A percentile compares a stretch with the other conserved stretches of the same genome.
phyloP scores from a whole-genome alignment of 2,888 invertebrate species.

The Chromoteleia sp. region DNA sequence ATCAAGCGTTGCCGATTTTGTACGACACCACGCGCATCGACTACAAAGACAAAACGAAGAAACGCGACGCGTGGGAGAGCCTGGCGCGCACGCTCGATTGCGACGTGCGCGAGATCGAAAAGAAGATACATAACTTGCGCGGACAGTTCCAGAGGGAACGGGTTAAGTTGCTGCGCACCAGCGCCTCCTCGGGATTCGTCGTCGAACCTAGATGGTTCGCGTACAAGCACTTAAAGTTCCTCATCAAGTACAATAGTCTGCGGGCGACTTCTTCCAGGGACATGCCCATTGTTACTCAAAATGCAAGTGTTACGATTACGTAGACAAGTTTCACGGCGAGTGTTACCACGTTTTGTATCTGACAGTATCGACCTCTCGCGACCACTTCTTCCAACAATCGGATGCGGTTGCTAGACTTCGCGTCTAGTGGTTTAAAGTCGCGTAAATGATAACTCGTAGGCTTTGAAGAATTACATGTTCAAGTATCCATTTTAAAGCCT shows the following conservation, averaged over 20 bases:
- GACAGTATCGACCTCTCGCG: slow-evolving; percentile 3
- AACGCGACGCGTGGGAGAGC: slow-evolving; percentile 54
- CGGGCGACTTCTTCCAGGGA: slow-evolving; percentile 32
- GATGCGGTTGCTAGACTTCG: too few relatives aligned
- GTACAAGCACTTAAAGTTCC: slow-evolving; percentile 62
- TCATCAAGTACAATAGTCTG: slow-evolving; percentile 54
- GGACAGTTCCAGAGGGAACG: slow-evolving; percentile 63
- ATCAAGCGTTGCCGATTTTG: slow-evolving; percentile 55
- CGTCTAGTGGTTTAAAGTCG: too few relatives aligned
- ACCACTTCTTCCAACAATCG: not conserved
- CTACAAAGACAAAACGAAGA: slow-evolving; percentile 61
- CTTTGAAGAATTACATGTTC: too few relatives aligned
- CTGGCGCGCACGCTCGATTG: slow-evolving; percentile 58
- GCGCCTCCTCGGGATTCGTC: slow-evolving; percentile 57
- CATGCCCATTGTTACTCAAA: slow-evolving; percentile 29
- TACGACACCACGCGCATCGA: slow-evolving; percentile 65
- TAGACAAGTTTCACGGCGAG: too few relatives aligned
- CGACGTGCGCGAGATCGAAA: slow-evolving; percentile 61
- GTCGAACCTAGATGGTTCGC: slow-evolving; percentile 66
- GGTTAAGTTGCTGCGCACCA: slow-evolving; percentile 48
- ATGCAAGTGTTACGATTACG: slow-evolving; percentile 47
- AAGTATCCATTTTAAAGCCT: too few relatives aligned
- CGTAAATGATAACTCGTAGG: too few relatives aligned
- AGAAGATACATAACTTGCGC: slow-evolving; percentile 65
- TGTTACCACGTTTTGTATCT: too few relatives aligned